Evolutionary conservation across 1,140 invertebrate genomes (phyloP), one percentile per base, ranked within the genome.

Genomic region (Tachypleus tridentatus): DNA sequence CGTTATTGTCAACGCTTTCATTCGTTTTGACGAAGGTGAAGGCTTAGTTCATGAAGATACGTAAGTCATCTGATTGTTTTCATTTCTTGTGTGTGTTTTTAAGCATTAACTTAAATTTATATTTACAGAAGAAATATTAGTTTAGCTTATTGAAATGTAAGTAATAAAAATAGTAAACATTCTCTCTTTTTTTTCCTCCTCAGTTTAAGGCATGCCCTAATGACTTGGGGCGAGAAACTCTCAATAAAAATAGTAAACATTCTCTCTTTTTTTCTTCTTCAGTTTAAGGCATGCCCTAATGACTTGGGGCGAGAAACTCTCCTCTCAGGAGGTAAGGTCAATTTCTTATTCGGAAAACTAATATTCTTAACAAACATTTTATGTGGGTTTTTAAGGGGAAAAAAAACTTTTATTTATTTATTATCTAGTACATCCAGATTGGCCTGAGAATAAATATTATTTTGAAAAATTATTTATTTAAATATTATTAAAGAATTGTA

Each of bases 191-290:
- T 63, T 29, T 53, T 10, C 7, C 9, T 49, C 76, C 79, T 10
- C 72, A 90, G 92, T 78, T 84, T 98, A 78, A 91, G 92, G 79
- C 89, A 94, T 77, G 87, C 91, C 69, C 83, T 98, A 73, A 87
- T 89, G 84, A 94, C 91, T 78, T 97, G 89, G 85, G 94, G 95
- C 72, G 94, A 98, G 76, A 97, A 96, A 82, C 97, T 97, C 84
- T 84, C 85, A 29, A 29, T 29, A 29, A 29, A 29, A 29, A 29
- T 29, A 29, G 29, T 29, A 29, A 29, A 29, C 29, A 29, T 29
- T 29, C 29, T 29, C 29, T 29, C 29, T 4, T 70, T 54, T 63
- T 29, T 53, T 10, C 7, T 29, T 49, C 76, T 79, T 10, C 72
- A 90, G 92, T 78, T 84, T 98, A 78, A 91, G 92, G 79, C 89